Percentiles rank a stretch among this genome's conserved stretches.
These are phyloP conservation scores for Empidonax traillii DNA, from an alignment of 2,113 vertebrate genomes.

Conservation along the genomic window DNA sequence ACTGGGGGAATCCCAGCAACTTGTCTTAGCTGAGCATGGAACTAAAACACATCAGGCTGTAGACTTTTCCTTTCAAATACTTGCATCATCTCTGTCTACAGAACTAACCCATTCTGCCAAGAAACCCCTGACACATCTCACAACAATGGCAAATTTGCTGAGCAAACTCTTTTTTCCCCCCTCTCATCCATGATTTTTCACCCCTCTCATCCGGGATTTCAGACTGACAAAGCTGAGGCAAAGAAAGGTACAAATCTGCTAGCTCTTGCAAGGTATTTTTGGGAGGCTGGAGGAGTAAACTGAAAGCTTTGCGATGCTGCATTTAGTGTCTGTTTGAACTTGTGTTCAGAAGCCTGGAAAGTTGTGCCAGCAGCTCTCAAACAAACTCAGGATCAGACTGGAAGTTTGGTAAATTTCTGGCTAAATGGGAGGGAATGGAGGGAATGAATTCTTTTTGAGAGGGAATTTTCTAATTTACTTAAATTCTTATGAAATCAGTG, in stretches of 20 bases:
- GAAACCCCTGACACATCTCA: not conserved
- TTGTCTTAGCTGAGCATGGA: not conserved
- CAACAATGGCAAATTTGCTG: not conserved
- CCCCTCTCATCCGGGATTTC: not conserved
- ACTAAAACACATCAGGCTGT: not conserved
- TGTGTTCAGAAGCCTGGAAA: not conserved
- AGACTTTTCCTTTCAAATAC: not conserved
- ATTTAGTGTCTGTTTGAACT: not conserved
- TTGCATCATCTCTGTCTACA: not conserved
- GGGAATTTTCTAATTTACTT: not conserved
- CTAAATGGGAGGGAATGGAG: not conserved
- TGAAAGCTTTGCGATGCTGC: rapidly evolving
- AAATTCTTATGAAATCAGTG: not conserved
- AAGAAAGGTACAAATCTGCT: not conserved
- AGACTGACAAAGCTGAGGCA: not conserved
- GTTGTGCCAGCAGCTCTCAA: not conserved
- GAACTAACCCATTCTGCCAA: not conserved
- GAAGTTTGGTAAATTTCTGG: not conserved
- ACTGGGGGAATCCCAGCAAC: not conserved
- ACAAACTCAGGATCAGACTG: not conserved
- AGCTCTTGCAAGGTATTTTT: not conserved
- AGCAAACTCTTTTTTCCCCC: not conserved
- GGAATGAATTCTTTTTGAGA: not conserved
- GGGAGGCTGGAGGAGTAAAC: not conserved
- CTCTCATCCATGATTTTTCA: not conserved